Evolutionary conservation across 2,113 vertebrate genomes (phyloP).

Genomic region (Megaptera novaeangliae): DNA sequence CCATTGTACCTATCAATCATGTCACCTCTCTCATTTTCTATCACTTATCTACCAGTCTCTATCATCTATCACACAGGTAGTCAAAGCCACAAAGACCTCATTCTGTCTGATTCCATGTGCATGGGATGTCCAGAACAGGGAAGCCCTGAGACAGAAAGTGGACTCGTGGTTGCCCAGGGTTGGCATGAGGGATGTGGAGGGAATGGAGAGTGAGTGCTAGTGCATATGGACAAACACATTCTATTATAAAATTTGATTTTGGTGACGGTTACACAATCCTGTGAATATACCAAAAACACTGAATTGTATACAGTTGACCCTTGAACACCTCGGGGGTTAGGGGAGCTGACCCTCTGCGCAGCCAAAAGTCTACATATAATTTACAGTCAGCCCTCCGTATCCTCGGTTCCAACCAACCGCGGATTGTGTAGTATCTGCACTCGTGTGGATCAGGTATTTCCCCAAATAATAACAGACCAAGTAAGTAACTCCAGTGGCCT

Average conservation of each 20-base stretch:
- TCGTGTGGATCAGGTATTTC: not conserved
- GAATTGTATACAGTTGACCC: not conserved
- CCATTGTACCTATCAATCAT: not conserved
- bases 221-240: not conserved
- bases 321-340: not conserved
- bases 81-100: not conserved
- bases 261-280: not conserved
- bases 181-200: not conserved
- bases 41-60: not conserved
- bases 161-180: not conserved
- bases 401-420: not conserved
- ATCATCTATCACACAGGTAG: not conserved
- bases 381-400: not conserved
- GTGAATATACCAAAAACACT: not conserved
- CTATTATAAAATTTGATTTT: not conserved
- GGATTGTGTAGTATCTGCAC: rapidly evolving
- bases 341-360: not conserved
- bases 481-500: not conserved
- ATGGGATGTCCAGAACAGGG: not conserved
- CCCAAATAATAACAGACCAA: not conserved
- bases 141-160: not conserved
- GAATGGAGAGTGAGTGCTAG: too few species aligned
- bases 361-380: not conserved
- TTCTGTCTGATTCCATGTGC: not conserved
- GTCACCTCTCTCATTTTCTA: not conserved